These are phyloP conservation scores for Lampris incognitus DNA, from an alignment of 2,113 vertebrate species.

Conservation along the genomic window DNA sequence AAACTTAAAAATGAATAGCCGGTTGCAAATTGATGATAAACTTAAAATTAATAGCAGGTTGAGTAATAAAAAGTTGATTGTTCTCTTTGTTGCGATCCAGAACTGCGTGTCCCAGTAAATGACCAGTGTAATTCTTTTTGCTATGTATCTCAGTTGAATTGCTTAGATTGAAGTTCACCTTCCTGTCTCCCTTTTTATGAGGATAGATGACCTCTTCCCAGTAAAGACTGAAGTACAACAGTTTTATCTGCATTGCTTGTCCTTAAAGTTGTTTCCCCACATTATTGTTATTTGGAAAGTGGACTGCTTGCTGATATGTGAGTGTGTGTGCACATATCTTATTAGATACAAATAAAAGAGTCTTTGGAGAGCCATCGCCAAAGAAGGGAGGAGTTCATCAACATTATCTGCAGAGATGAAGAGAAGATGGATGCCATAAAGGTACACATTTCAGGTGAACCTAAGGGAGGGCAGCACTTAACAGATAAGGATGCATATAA, in stretches of 20 bases:
- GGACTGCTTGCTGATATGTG: constrained; percentile 8
- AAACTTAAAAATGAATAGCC: constrained; percentile 1
- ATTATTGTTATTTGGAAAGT: not conserved
- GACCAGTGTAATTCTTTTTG: not conserved
- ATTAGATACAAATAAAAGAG: constrained; percentile 83
- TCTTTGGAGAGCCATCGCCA: constrained; percentile 73
- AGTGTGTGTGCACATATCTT: constrained; percentile 1
- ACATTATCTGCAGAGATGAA: constrained; percentile 68
- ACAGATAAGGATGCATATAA: constrained; percentile 57
- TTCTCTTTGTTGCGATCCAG: constrained; percentile 14
- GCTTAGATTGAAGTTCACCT: constrained; percentile 46
- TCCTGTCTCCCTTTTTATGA: constrained; percentile 36
- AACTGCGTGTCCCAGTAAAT: constrained; percentile 19
- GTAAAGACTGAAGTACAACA: not conserved
- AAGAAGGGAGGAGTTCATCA: constrained; percentile 73
- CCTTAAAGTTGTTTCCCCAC: not conserved
- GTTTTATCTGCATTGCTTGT: not conserved
- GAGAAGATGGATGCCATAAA: constrained; percentile 81
- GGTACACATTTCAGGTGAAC: constrained; percentile 69
- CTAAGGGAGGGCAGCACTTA: constrained; percentile 53
- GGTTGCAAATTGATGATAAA: constrained; percentile 9
- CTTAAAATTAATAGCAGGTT: not conserved
- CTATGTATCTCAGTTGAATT: not conserved
- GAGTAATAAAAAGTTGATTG: constrained; percentile 5
- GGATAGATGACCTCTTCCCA: constrained; percentile 8